Evolutionary conservation across 2,797 vertebrate species (phyloP), one percentile per base, ranked within the genome.

Genomic region (Megaceryle alcyon): DNA sequence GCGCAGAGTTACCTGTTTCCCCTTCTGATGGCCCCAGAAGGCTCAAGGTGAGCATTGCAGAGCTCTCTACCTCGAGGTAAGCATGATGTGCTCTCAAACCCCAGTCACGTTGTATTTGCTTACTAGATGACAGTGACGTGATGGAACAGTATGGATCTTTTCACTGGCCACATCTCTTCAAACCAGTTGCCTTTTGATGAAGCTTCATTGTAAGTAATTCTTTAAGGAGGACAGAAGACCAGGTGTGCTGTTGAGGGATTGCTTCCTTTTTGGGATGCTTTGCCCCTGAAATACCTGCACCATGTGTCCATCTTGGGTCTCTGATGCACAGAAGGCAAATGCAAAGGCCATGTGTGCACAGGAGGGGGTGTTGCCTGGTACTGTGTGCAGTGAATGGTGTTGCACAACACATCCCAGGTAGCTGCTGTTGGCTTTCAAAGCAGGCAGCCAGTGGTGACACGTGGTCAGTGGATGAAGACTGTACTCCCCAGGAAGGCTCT

Each of bases 271-370:
- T 16, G 56, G n/a, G 54, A 86, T 33, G 29, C 26, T 63, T 72
- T 51, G 44, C 33, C 22, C n/a, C 53, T 49, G 41, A 31, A 35
- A 13, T 28, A 28, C 2, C 41, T 31, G 7, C 7, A 7, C 22
- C 0, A 2, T 6, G 21, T 31, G 23, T 49, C 79, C 25, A 17
- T 68, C 33, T 44, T 16, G 64, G 15, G 11, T 23, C 56, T n/a
- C 19, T 22, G 25, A 41, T 10, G 8, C 20, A 17, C 43, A 28
- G 25, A 20, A 12, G 49, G 31, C 15, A 28, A 64, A 39, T 3
- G 1, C 43, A 51, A 43, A 39, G 53, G 22, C n/a, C 4, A 0
- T 6, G 12, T 7, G 37, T 3, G 13, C 1, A 2, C 35, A 9
- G 59, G 35, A 60, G 53, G 39, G 23, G 29, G 12, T 7, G 28